phyloP scores from a whole-genome alignment of 64 coral and sea anemone genomes.

The Porites lutea region DNA sequence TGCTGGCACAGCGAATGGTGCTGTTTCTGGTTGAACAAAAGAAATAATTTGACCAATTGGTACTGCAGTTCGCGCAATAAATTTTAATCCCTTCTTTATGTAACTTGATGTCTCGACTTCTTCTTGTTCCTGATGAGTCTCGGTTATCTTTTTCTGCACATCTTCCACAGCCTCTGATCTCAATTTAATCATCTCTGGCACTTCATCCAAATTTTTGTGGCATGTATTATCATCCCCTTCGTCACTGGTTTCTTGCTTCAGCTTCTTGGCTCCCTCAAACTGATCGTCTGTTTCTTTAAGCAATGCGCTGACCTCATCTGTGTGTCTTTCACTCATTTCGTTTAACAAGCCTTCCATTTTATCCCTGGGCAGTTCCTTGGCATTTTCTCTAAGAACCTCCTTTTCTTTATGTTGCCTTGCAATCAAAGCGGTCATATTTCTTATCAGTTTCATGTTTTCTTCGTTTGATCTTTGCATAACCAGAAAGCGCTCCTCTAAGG shows the following conservation, averaged over 20 bases:
- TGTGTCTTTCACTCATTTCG: not conserved
- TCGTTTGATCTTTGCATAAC: conserved; percentile 9
- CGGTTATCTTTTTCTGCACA: not conserved
- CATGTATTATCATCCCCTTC: not conserved
- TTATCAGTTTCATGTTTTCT: conserved; percentile 19
- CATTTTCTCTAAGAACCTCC: not conserved
- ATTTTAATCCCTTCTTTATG: not conserved
- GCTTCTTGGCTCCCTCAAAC: not conserved
- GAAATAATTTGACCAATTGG: not conserved
- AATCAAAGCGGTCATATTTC: not conserved
- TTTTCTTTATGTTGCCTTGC: not conserved
- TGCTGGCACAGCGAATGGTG: not conserved
- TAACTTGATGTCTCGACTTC: not conserved
- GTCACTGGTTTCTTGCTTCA: not conserved
- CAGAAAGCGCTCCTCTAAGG: not conserved
- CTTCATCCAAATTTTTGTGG: not conserved
- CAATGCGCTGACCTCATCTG: not conserved
- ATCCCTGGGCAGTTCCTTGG: not conserved
- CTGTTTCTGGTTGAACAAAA: not conserved
- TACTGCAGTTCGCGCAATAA: not conserved
- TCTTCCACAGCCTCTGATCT: not conserved
- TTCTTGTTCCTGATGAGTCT: not conserved
- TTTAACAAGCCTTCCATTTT: not conserved
- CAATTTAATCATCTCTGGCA: conserved; percentile 8
- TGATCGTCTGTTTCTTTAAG: not conserved